phyloP scores from a whole-genome alignment of 2,797 vertebrate genomes.

The Ceryle rudis region DNA sequence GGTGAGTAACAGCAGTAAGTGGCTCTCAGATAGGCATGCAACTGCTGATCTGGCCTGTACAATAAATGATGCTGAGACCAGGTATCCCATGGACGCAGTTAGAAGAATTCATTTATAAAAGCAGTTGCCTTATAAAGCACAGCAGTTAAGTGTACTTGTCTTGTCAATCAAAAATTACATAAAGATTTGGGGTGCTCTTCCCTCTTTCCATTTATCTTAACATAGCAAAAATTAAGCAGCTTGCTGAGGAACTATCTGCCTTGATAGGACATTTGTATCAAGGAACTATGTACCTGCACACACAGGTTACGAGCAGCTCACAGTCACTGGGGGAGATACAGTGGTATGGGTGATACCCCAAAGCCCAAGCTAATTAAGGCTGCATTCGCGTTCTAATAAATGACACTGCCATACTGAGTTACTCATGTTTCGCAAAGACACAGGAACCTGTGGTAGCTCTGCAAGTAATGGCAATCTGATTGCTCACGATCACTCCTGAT shows the following conservation, averaged over 20 bases:
- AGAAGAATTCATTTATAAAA: background rate
- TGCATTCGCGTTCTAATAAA: background rate
- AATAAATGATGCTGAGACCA: background rate
- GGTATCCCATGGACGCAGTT: background rate
- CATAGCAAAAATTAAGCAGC: background rate
- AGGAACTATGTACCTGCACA: background rate
- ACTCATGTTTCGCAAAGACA: background rate
- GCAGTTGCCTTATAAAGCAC: background rate
- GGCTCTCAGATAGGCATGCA: background rate
- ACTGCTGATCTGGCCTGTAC: background rate
- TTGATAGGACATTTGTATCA: background rate
- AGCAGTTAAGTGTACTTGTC: background rate
- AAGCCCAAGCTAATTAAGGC: background rate
- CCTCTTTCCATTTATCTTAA: background rate
- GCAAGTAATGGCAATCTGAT: background rate
- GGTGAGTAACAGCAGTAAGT: background rate
- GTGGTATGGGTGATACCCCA: background rate
- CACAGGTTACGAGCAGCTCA: background rate
- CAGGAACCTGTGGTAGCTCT: background rate
- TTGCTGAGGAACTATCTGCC: background rate
- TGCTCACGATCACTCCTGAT: background rate
- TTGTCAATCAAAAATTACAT: background rate
- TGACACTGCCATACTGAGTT: background rate
- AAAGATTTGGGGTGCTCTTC: background rate
- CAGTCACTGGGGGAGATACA: background rate